Conservation (phyloP, 2,888 invertebrate species). For the Cryptocephalus primarius region DNA sequence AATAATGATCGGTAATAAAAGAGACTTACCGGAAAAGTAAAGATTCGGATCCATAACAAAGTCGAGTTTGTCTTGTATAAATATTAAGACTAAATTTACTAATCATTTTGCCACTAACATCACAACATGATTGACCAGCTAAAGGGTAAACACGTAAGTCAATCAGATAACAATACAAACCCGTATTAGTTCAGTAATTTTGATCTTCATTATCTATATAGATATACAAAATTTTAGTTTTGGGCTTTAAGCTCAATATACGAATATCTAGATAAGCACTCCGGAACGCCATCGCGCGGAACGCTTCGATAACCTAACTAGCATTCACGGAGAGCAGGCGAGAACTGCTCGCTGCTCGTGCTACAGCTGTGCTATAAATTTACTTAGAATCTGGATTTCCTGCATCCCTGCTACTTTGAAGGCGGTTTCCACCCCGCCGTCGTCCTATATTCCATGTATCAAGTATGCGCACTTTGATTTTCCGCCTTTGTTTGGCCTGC, state of each 20-base stretch:
- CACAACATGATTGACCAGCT: conserved; percentile 15
- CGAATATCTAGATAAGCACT: conserved; percentile 21
- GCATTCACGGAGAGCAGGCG: no score
- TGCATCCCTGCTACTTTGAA: no score
- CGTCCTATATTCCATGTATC: no score
- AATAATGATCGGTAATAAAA: not conserved
- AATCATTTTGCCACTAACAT: conserved; percentile 31
- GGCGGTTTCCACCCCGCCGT: no score
- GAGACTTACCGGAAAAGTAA: conserved; percentile 31
- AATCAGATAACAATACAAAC: not conserved
- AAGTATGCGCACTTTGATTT: no score
- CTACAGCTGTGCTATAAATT: no score
- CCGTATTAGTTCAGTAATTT: conserved; percentile 17
- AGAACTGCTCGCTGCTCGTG: no score
- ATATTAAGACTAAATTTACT: conserved; percentile 20
- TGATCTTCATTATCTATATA: conserved; percentile 7
- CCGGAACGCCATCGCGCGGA: conserved; percentile 25
- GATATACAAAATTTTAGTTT: conserved; percentile 1
- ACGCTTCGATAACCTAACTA: not conserved
- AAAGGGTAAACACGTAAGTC: conserved; percentile 10
- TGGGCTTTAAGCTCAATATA: conserved; percentile 9
- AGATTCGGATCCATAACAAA: conserved; percentile 32
- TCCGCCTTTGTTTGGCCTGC: no score
- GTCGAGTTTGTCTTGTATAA: conserved; percentile 16
- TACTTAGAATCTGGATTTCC: no score